Percentiles rank a stretch among this genome's conserved stretches.
Evolutionary conservation across 2,113 vertebrate genomes (phyloP).

Genomic region (Spilogale gracilis): DNA sequence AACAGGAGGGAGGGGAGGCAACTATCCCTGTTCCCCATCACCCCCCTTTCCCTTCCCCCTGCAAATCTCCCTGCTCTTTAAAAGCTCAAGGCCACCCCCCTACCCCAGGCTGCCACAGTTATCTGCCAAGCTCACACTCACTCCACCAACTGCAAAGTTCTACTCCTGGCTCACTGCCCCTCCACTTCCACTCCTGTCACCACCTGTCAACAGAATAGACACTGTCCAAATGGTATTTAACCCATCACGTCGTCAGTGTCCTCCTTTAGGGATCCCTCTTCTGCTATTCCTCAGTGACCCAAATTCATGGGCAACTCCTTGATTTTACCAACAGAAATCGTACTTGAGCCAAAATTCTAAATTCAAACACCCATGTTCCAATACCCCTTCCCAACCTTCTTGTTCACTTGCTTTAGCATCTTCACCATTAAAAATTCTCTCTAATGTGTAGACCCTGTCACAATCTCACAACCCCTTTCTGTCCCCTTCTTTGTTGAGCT

Average conservation of each 20-base stretch:
- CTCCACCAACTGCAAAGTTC: not conserved
- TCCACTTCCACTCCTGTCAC: not conserved
- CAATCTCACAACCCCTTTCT: not conserved
- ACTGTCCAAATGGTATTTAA: not conserved
- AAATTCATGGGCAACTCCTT: slow-evolving; percentile 35
- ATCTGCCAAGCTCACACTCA: not conserved
- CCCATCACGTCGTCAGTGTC: not conserved
- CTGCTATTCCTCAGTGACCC: not conserved
- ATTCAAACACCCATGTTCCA: not conserved
- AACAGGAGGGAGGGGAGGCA: not conserved
- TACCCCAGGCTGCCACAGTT: not conserved
- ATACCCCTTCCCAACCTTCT: not conserved
- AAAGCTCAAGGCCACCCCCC: not conserved
- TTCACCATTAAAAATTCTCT: not conserved
- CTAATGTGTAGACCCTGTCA: not conserved
- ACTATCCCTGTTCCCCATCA: not conserved
- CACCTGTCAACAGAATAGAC: not conserved
- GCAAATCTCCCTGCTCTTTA: not conserved
- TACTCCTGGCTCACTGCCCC: not conserved
- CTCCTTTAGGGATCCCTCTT: not conserved
- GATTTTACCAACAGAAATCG: slow-evolving; percentile 30
- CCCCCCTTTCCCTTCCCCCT: not conserved
- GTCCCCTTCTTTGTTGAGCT: not conserved
- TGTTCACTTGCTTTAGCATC: not conserved
- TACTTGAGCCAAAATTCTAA: not conserved